Percentiles rank a stretch among this genome's conserved stretches.
phyloP scores from a whole-genome alignment of 2,113 vertebrate species.

The Nibea coibor region DNA sequence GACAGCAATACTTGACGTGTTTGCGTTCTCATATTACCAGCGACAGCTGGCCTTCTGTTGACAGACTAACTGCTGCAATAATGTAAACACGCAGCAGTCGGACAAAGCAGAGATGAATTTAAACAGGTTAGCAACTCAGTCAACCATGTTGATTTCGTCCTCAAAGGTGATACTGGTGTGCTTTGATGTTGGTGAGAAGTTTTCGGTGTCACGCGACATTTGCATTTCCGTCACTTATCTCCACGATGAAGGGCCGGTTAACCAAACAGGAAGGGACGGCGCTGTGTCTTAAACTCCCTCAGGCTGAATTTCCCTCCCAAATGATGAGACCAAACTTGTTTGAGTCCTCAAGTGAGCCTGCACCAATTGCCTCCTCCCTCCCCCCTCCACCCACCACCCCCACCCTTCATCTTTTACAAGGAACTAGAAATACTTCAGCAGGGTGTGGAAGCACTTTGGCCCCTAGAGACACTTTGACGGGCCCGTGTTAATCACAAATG shows the following conservation, averaged over 20 bases:
- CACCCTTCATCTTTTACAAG: constrained; percentile 19
- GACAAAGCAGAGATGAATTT: background rate
- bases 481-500: background rate
- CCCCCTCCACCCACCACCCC: background rate
- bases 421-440: constrained; percentile 64
- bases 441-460: constrained; percentile 67
- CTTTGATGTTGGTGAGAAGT: background rate
- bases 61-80: constrained; percentile 3
- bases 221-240: background rate
- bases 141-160: background rate
- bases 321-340: constrained; percentile 44
- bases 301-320: background rate
- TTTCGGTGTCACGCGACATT: background rate
- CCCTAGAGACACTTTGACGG: constrained; percentile 9
- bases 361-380: background rate
- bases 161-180: background rate
- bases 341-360: too few relatives aligned
- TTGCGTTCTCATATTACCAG: background rate
- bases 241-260: background rate
- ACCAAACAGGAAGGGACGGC: background rate
- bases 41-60: constrained; percentile 14
- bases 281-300: background rate
- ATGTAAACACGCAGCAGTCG: background rate
- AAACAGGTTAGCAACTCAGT: background rate
- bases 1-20: background rate